Conservation (phyloP, 2,113 vertebrate genomes). For the Chionis minor region DNA sequence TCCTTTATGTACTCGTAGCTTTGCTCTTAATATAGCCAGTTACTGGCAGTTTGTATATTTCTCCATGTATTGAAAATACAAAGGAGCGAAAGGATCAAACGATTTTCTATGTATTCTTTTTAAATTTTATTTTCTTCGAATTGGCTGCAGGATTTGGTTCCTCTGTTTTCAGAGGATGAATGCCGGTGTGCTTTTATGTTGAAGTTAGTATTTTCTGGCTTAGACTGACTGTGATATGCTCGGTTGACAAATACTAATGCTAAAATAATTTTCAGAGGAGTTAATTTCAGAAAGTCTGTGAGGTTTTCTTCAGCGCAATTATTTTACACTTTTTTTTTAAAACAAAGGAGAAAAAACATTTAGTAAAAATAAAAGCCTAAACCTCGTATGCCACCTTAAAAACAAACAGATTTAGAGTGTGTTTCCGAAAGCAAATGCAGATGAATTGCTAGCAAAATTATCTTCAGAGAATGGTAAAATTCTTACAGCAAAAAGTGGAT, state of each 20-base stretch:
- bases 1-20: neutral
- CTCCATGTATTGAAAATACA: neutral
- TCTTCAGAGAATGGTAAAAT: neutral
- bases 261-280: constrained; percentile 11
- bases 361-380: neutral
- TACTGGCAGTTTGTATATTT: neutral
- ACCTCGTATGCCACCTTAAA: neutral
- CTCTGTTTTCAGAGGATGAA: neutral
- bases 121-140: neutral
- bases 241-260: neutral
- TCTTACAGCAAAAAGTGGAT: neutral
- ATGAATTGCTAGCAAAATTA: neutral
- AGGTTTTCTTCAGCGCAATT: neutral
- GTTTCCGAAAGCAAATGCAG: neutral
- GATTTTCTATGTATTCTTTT: neutral
- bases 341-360: neutral
- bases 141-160: neutral
- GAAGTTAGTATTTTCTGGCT: constrained; percentile 14
- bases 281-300: constrained; percentile 18
- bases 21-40: neutral
- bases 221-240: neutral
- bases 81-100: neutral
- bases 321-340: neutral
- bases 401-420: neutral
- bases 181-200: neutral